Evolutionary conservation across 2,113 vertebrate genomes (phyloP).

Genomic region (Stigmatopora nigra): DNA sequence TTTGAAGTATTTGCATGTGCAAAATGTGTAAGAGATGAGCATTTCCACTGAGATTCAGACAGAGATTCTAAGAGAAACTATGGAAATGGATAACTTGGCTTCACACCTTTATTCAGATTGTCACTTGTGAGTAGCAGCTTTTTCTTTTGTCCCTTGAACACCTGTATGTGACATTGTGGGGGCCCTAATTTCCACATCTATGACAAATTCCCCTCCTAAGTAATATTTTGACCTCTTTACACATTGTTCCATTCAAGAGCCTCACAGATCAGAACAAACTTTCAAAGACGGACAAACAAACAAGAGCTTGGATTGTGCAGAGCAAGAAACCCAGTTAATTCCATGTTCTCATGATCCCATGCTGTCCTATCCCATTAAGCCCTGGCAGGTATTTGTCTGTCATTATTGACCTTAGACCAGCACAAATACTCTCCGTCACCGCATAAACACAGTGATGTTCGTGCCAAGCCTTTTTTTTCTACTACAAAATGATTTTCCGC

Average conservation of each 20-base stretch:
- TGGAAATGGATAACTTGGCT: too few species aligned
- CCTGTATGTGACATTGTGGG: not conserved
- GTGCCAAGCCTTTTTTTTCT: conserved; percentile 12
- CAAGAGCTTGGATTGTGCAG: conserved; percentile 8
- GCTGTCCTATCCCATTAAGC: conserved; percentile 58
- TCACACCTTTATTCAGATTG: too few species aligned
- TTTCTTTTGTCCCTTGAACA: not conserved
- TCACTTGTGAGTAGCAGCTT: not conserved
- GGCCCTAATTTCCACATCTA: not conserved
- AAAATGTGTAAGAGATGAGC: too few species aligned
- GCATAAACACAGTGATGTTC: conserved; percentile 12
- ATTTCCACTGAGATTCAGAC: too few species aligned
- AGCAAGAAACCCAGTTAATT: conserved; percentile 24
- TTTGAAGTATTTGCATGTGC: too few species aligned
- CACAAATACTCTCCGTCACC: conserved; percentile 50
- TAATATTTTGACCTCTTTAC: too few species aligned
- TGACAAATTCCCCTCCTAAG: not conserved
- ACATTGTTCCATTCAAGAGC: not conserved
- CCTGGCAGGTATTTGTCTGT: conserved; percentile 60
- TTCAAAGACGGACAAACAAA: too few species aligned
- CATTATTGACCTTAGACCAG: conserved; percentile 67
- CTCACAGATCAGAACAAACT: too few species aligned
- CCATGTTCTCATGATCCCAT: conserved; percentile 42
- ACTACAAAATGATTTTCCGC: conserved; percentile 35
- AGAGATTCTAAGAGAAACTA: too few species aligned